phyloP scores from a whole-genome alignment of 2,888 invertebrate species.

The Tipula confusa region DNA sequence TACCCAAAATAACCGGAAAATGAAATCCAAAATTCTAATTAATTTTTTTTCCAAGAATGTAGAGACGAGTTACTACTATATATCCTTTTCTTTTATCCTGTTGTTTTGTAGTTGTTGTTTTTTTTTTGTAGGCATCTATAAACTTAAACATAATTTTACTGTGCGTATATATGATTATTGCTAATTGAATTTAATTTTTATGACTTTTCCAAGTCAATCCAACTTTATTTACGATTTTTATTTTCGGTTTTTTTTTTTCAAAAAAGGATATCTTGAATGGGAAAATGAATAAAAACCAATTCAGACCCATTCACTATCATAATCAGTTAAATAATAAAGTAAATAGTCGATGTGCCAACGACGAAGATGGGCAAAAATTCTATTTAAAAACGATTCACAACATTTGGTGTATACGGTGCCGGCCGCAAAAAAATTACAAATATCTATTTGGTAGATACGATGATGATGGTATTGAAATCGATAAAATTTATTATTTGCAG shows the following conservation, averaged over 20 bases:
- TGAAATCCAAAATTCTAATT: background rate
- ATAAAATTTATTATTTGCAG: conserved; percentile 6
- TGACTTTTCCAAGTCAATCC: conserved; percentile 12
- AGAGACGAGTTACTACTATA: background rate
- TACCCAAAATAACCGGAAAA: background rate
- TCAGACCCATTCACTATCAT: background rate
- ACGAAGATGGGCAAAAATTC: background rate
- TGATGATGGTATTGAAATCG: conserved; percentile 20
- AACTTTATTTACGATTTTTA: background rate
- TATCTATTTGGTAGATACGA: background rate
- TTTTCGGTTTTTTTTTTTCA: background rate
- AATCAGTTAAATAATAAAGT: conserved; percentile 25
- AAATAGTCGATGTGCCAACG: background rate
- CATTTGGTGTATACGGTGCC: background rate
- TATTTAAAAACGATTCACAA: background rate
- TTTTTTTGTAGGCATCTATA: background rate
- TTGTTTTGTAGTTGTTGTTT: too few relatives aligned
- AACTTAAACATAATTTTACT: background rate
- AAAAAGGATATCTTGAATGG: background rate
- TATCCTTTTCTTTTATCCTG: background rate
- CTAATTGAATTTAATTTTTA: conserved; percentile 25
- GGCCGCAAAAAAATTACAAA: background rate
- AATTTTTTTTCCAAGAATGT: background rate
- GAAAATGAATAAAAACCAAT: background rate
- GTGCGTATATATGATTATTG: conserved; percentile 4